Base-by-base conservation (phyloP, 1,140 invertebrate genomes). In the Hetaerina americana region DNA sequence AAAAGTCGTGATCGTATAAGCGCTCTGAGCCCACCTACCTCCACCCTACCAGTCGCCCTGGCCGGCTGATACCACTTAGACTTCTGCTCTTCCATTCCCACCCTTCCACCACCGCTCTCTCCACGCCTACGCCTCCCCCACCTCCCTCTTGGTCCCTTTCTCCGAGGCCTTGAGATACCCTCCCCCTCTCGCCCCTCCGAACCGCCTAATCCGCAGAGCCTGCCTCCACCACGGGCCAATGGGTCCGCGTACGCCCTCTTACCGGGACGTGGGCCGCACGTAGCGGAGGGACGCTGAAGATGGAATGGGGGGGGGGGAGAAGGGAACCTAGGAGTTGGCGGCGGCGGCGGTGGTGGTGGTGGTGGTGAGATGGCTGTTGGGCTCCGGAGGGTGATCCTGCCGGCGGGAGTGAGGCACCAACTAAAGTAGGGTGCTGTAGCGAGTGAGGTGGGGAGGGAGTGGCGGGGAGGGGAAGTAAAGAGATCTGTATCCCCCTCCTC, bases 401-500 rank as follows among this genome's bases (percentile, higher is more conserved):
- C 15, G 8, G 10, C 26, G 66, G 26, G 71, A 18, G 26, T 12
- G 69, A 26, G 18, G 69, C 28, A 27, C 69, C 29, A 72, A 49
- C 26, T 69, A 28, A 22, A 69, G 68, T 27, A 69, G 29, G 72
- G 27, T 25, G 18, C 57, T 1, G 69, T 5, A 27, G 5, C 57
- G 25, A 31, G 31, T 22, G 66, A 70, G 27, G 27, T 57, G 27
- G 72, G 26, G 72, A 27, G 66, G 66, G 72, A 69, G 67, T 70
- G 71, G 28, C 49, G 26, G 72, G 25, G 66, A 40, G 72, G 68
- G 67, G 70, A 70, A 40, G 40, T 77, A 79, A 76, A 78, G 79
- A 78, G 79, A 77, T 78, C 78, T 77, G 77, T 76, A 81, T 80
- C 82, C 81, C 80, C 78, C 79, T 75, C 79, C 82, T 78, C 77